phyloP scores from a whole-genome alignment of 2,113 vertebrate species.

The Cottus gobio region DNA sequence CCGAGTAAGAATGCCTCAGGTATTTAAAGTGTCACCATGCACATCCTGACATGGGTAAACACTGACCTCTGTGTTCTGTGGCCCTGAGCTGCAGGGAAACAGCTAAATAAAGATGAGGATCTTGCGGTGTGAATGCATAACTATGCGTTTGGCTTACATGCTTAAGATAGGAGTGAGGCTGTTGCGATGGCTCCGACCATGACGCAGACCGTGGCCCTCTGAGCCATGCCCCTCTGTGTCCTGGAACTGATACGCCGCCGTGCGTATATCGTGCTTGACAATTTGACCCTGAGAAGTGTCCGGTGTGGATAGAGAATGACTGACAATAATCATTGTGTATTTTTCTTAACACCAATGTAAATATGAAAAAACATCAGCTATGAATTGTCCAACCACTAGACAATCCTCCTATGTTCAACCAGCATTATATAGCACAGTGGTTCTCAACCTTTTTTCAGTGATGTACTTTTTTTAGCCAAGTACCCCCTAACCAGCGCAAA shows the following conservation, averaged over 20 bases:
- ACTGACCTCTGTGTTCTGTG: conserved; percentile 37
- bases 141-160: conserved; percentile 62
- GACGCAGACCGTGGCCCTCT: conserved; percentile 55
- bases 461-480: no score
- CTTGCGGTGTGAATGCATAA: conserved; percentile 62
- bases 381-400: not conserved
- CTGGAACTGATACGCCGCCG: conserved; percentile 33
- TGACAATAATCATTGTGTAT: not conserved
- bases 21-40: conserved; percentile 49
- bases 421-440: not conserved
- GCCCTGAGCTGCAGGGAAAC: conserved; percentile 19
- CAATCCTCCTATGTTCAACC: not conserved
- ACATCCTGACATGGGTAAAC: conserved; percentile 46
- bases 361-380: not conserved
- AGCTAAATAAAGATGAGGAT: conserved; percentile 75
- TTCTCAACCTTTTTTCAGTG: no score
- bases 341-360: not conserved
- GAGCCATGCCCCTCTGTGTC: not conserved
- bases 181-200: conserved; percentile 35
- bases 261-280: not conserved
- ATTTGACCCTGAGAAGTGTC: conserved; percentile 40
- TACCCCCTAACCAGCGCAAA: no score
- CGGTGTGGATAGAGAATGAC: not conserved
- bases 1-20: conserved; percentile 17
- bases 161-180: conserved; percentile 64